Evolutionary conservation across 2,113 vertebrate genomes (phyloP).

Genomic region (Callopanchax toddi): DNA sequence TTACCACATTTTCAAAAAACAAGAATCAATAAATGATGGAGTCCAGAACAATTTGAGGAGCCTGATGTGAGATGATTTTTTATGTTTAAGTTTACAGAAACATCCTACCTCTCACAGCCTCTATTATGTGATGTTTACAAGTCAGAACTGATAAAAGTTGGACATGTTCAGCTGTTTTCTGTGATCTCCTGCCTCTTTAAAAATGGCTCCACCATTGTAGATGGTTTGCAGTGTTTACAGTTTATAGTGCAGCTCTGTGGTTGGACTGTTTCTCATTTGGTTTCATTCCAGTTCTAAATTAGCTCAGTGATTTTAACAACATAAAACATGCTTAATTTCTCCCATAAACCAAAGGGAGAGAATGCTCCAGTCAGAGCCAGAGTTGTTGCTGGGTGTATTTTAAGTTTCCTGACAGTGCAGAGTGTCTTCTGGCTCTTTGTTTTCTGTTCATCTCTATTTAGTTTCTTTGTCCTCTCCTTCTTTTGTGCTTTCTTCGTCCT

Average conservation of each 20-base stretch:
- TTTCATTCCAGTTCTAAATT: conserved; percentile 24
- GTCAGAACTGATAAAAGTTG: conserved; percentile 17
- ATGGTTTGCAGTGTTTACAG: background rate
- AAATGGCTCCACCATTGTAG: background rate
- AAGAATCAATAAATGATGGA: too few relatives aligned
- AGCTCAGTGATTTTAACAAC: conserved; percentile 32
- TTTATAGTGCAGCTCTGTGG: background rate
- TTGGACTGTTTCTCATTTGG: conserved; percentile 3
- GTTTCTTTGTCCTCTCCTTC: conserved; percentile 26
- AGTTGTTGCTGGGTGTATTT: conserved; percentile 26
- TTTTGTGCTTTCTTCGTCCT: conserved; percentile 45
- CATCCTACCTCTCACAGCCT: background rate
- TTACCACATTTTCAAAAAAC: too few relatives aligned
- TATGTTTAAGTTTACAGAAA: background rate
- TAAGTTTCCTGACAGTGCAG: conserved; percentile 14
- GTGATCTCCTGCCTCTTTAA: background rate
- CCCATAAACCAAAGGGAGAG: conserved; percentile 29
- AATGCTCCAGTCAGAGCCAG: conserved; percentile 28
- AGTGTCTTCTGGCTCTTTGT: conserved; percentile 23
- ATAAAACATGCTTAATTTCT: conserved; percentile 48
- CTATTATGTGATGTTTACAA: background rate
- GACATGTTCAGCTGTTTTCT: background rate
- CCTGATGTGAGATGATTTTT: background rate
- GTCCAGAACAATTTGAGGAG: background rate
- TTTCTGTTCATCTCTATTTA: conserved; percentile 30